Base-by-base conservation (phyloP, 2,888 invertebrate genomes). In the Dione vanillae region DNA sequence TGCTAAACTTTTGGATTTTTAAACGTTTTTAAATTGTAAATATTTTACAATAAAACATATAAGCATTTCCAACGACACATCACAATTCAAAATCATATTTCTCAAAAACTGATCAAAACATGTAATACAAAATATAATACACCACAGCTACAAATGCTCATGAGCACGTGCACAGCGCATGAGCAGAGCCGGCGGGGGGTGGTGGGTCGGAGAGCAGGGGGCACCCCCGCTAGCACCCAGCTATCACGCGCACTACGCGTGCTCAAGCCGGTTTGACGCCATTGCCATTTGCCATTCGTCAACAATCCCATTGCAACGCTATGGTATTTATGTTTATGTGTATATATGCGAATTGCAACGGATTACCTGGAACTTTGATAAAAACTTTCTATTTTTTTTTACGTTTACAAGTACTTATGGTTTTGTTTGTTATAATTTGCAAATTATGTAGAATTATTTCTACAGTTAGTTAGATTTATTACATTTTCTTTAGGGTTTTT, bases 151-250 rank as follows among this genome's bases (percentile, higher is more conserved):
- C 76, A 89, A 89, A 88, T 81, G 73, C 80, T 80, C 85, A 12
- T 16, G 37, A 86, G 84, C 92, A 93, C 90, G 92, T 89, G 91
- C 76, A 77, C 77, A 72, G 83, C 88, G 92, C 92, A 91, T 93
- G 92, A 75, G 83, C 85, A 76, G 41, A 70, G 85, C 89, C n/a
- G n/a, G n/a, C n/a, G n/a, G n/a, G n/a, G n/a, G n/a, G 82, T 88
- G 91, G 61, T 47, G 70, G 64, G 20, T n/a, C 69, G 58, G 70
- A 47, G 40, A 52, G 11, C 74, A 7, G 47, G 61, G 73, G 72
- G 64, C 67, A 65, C 67, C 72, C 61, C 76, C 76, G 77, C 74
- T 58, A 71, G 67, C 76, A 71, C 77, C 61, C 2, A 11, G 9
- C 10, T 70, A 75, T 74, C 81, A 75, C 72, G 80, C 81, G 78